Conservation (phyloP, 2,797 vertebrate species). For the Tokudaia tokunoshimensis region DNA sequence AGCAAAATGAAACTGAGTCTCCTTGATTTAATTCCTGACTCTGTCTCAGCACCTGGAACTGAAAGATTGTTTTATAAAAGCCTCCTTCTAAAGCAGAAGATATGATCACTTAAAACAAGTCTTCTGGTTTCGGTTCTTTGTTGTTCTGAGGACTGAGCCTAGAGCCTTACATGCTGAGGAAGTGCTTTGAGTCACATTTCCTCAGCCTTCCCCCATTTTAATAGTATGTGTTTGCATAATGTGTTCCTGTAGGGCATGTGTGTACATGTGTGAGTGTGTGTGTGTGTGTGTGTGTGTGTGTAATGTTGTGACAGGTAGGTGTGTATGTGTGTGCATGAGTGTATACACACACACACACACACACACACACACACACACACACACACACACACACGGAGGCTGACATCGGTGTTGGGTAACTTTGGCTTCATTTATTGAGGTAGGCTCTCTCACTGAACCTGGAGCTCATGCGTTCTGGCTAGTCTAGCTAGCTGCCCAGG, state of each 20-base stretch:
- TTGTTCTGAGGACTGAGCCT: not conserved
- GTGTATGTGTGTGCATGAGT: not conserved
- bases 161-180: not conserved
- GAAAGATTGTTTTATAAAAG: not conserved
- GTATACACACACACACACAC: too few species aligned
- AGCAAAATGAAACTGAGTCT: not conserved
- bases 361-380: too few species aligned
- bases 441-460: not conserved
- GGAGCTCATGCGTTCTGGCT: not conserved
- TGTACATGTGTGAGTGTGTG: not conserved
- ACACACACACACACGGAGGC: too few species aligned
- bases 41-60: not conserved
- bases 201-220: too few species aligned
- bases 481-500: not conserved
- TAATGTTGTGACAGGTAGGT: too few species aligned
- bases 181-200: not conserved
- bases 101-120: not conserved
- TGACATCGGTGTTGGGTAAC: not conserved
- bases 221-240: not conserved
- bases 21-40: conserved; percentile 6
- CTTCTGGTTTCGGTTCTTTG: not conserved
- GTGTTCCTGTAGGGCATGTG: not conserved
- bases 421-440: not conserved
- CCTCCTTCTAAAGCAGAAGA: not conserved
- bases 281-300: not conserved